phyloP scores from a whole-genome alignment of 2,113 vertebrate genomes.

The Burhinus oedicnemus region DNA sequence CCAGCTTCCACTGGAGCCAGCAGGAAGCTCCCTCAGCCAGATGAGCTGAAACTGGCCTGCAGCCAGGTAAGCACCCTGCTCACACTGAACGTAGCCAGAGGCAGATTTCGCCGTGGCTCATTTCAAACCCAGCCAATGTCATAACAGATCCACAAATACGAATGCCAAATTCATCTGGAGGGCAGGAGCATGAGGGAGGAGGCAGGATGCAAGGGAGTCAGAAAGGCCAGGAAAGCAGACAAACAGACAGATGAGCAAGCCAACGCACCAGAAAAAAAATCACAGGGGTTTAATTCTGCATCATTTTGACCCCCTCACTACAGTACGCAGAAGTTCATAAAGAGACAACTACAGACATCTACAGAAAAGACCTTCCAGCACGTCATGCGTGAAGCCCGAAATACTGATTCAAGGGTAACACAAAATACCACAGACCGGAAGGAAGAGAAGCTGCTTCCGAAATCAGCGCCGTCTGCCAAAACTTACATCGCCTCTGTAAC shows the following conservation, averaged over 20 bases:
- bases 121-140: not conserved
- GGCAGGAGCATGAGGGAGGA: not conserved
- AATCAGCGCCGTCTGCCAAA: not conserved
- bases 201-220: not conserved
- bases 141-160: not conserved
- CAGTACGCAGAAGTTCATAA: not conserved
- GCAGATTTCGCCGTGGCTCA: not conserved
- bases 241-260: not conserved
- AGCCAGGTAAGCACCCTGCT: not conserved
- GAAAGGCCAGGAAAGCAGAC: not conserved
- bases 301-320: fast-evolving
- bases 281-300: not conserved
- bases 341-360: not conserved
- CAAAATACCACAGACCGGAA: fast-evolving
- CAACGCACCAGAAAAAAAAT: not conserved
- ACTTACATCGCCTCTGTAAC: fast-evolving
- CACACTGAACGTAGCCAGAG: not conserved
- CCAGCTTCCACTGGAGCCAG: not conserved
- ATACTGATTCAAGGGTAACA: not conserved
- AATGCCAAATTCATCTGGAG: not conserved
- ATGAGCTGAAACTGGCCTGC: not conserved
- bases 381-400: fast-evolving
- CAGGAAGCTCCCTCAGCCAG: not conserved
- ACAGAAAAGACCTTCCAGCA: not conserved
- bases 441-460: not conserved